phyloP scores from a whole-genome alignment of 2,888 invertebrate genomes.

The Sminthurinus aureus region DNA sequence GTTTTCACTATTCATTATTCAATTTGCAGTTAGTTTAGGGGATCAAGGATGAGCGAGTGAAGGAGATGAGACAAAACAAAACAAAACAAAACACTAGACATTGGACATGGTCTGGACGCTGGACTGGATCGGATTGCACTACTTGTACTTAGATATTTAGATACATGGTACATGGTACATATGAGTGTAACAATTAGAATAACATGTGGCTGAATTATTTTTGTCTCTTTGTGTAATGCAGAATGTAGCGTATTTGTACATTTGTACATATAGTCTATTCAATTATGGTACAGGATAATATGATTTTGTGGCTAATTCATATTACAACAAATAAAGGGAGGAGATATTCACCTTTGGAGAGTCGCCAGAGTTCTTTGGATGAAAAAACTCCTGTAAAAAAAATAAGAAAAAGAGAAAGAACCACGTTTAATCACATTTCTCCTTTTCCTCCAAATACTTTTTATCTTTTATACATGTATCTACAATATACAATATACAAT shows the following conservation, averaged over 20 bases:
- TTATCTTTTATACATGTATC: too few species aligned
- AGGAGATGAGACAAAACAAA: too few species aligned
- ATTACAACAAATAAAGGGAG: not conserved
- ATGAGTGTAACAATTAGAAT: not conserved
- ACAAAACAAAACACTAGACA: too few species aligned
- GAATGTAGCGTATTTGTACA: not conserved
- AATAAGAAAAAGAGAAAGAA: too few species aligned
- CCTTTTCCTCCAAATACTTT: too few species aligned
- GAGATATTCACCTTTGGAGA: slow-evolving; percentile 82
- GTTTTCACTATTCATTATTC: not conserved
- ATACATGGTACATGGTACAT: not conserved
- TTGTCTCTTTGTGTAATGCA: not conserved
- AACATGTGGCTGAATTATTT: not conserved
- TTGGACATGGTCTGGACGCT: too few species aligned
- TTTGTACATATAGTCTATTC: not conserved
- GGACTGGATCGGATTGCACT: too few species aligned
- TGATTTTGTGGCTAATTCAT: not conserved
- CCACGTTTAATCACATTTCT: too few species aligned
- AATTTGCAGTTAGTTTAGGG: not conserved
- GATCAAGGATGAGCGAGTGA: not conserved
- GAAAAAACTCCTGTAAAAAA: slow-evolving; percentile 86
- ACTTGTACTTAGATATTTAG: too few species aligned
- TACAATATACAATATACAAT: too few species aligned
- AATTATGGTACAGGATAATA: not conserved
- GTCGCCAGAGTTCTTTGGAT: slow-evolving; percentile 98